Percentiles rank a stretch among this genome's conserved stretches.
Conservation (phyloP, 2,113 vertebrate species). For the Pelecanus crispus region DNA sequence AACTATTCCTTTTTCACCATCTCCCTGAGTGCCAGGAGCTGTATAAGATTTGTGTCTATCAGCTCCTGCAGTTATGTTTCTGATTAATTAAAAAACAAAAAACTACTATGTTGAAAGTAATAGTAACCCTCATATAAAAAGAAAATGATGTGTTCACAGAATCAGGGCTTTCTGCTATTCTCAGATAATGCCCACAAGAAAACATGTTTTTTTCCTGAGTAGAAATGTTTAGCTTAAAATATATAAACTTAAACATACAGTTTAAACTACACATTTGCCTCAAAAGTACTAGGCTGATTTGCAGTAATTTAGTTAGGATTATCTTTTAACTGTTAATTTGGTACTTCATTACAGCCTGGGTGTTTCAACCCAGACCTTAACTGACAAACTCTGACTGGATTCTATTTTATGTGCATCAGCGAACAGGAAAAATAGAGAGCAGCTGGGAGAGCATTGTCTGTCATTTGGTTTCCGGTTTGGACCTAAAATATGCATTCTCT, state of each 20-base stretch:
- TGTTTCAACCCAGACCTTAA: conserved; percentile 40
- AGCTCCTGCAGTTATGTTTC: not conserved
- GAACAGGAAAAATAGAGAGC: conserved; percentile 60
- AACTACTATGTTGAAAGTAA: not conserved
- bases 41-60: not conserved
- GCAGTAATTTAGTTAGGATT: not conserved
- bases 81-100: not conserved
- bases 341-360: conserved; percentile 19
- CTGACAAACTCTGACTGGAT: conserved; percentile 36
- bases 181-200: not conserved
- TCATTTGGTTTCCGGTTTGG: conserved; percentile 40
- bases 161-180: not conserved
- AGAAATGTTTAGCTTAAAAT: not conserved
- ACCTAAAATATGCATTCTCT: conserved; percentile 45
- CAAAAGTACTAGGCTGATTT: not conserved
- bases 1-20: not conserved
- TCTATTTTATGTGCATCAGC: conserved; percentile 50
- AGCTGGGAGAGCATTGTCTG: conserved; percentile 53
- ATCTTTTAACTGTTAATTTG: conserved; percentile 14
- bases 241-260: not conserved
- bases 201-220: not conserved
- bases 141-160: not conserved
- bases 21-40: not conserved
- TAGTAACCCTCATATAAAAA: not conserved
- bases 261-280: not conserved